phyloP scores from a whole-genome alignment of 23 tunicate species.

The Diplosoma virens region DNA sequence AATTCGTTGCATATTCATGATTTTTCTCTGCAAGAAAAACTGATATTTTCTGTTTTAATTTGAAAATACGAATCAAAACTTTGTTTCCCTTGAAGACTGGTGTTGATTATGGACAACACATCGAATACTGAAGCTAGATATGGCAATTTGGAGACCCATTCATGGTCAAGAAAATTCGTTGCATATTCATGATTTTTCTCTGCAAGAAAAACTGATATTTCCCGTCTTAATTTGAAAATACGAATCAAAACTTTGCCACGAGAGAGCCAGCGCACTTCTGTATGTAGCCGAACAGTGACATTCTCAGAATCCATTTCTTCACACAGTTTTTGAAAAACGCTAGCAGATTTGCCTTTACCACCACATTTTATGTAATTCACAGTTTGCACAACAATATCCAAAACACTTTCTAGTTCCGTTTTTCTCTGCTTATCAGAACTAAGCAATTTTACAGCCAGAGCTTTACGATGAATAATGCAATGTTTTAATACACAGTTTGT shows the following conservation, averaged over 20 bases:
- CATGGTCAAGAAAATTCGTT: slow-evolving; percentile 30
- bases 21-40: slow-evolving; percentile 37
- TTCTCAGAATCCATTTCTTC: not conserved
- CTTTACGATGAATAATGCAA: slow-evolving; percentile 40
- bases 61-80: not conserved
- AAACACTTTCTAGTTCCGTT: slow-evolving; percentile 50
- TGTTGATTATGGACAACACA: slow-evolving; percentile 45
- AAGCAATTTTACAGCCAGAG: slow-evolving; percentile 47
- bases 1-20: slow-evolving; percentile 37
- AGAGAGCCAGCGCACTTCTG: slow-evolving; percentile 2
- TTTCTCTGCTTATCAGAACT: slow-evolving; percentile 41
- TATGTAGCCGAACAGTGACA: not conserved
- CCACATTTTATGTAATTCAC: slow-evolving; percentile 54
- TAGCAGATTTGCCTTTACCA: slow-evolving; percentile 30
- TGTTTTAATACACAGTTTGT: slow-evolving; percentile 22
- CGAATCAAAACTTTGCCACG: not conserved
- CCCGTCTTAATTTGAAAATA: slow-evolving; percentile 9
- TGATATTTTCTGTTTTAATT: slow-evolving; percentile 26
- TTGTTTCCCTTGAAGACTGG: slow-evolving; percentile 42
- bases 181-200: slow-evolving; percentile 37
- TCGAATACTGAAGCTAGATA: slow-evolving; percentile 41
- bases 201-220: slow-evolving; percentile 40
- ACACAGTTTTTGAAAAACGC: not conserved
- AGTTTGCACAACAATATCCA: slow-evolving; percentile 39
- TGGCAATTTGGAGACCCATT: slow-evolving; percentile 51